Percentiles rank a stretch among this genome's conserved stretches.
Conservation (phyloP, 2,797 vertebrate genomes). For the Rhinella marina region DNA sequence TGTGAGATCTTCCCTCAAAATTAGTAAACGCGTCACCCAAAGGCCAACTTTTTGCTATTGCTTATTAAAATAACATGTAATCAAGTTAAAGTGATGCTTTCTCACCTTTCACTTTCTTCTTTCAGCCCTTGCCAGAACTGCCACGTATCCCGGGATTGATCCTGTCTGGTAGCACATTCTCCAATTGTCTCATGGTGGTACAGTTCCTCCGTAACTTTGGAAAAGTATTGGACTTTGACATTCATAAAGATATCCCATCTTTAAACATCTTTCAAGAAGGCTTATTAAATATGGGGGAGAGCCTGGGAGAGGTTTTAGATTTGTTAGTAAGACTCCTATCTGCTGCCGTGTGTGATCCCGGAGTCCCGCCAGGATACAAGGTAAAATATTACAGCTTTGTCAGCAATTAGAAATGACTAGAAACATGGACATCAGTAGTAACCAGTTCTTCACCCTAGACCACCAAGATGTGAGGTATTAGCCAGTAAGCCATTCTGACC, state of each 20-base stretch:
- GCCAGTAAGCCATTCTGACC: too few relatives aligned
- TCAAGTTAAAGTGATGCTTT: neutral
- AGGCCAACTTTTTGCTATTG: neutral
- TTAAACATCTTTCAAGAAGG: slow-evolving; percentile 88
- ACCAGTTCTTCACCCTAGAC: neutral
- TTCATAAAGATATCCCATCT: slow-evolving; percentile 79
- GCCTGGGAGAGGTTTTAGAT: slow-evolving; percentile 86
- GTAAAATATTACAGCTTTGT: slow-evolving; percentile 70
- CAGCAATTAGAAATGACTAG: neutral
- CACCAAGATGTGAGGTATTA: too few relatives aligned
- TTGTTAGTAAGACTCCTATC: slow-evolving; percentile 89
- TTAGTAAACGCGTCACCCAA: neutral
- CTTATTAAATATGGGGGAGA: slow-evolving; percentile 85
- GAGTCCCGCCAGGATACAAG: slow-evolving; percentile 87
- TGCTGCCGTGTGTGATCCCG: slow-evolving; percentile 89
- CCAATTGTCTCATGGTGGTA: slow-evolving; percentile 92
- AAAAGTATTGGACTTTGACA: slow-evolving; percentile 88
- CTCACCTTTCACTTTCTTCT: slow-evolving; percentile 20
- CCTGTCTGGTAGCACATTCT: slow-evolving; percentile 84
- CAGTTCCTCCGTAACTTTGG: slow-evolving; percentile 94
- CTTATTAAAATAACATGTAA: neutral
- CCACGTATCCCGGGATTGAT: slow-evolving; percentile 87
- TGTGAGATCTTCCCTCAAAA: neutral
- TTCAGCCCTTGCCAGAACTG: slow-evolving; percentile 88
- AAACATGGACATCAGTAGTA: neutral